Evolutionary conservation across 1,140 invertebrate genomes (phyloP).

Genomic region (Aphis craccivora): DNA sequence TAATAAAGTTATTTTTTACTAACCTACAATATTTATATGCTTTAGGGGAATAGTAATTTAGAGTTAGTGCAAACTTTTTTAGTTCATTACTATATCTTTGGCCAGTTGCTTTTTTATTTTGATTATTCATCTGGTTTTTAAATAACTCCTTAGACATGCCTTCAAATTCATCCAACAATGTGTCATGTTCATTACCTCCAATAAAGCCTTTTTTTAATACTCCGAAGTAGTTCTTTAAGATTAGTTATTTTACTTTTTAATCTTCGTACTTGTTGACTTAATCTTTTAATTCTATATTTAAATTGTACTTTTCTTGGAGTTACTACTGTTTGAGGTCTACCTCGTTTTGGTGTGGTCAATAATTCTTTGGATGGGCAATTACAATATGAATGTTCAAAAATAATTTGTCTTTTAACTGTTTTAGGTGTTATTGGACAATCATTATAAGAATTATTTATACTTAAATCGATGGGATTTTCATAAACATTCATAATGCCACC

Average conservation of each 20-base stretch:
- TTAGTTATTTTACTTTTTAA: background rate
- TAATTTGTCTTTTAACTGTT: too few relatives aligned
- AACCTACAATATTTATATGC: background rate
- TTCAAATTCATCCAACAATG: slow-evolving; percentile 11
- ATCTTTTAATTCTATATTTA: background rate
- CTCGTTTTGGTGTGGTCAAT: background rate
- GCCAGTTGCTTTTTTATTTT: background rate
- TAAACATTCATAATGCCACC: background rate
- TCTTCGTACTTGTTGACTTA: background rate
- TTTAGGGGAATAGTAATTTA: slow-evolving; percentile 20
- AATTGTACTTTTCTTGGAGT: background rate
- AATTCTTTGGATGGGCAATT: too few relatives aligned
- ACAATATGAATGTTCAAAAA: too few relatives aligned
- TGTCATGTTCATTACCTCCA: background rate
- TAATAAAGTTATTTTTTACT: background rate
- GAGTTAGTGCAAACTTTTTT: background rate
- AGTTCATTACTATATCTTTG: background rate
- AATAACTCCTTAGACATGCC: background rate
- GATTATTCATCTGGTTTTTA: background rate
- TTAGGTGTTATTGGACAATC: too few relatives aligned
- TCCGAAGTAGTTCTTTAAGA: background rate
- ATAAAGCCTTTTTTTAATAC: background rate
- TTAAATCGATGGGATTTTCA: background rate
- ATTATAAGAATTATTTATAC: too few relatives aligned
- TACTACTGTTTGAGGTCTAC: background rate